phyloP scores from a whole-genome alignment of 2,888 invertebrate genomes.

The Ypsolopha sequella region DNA sequence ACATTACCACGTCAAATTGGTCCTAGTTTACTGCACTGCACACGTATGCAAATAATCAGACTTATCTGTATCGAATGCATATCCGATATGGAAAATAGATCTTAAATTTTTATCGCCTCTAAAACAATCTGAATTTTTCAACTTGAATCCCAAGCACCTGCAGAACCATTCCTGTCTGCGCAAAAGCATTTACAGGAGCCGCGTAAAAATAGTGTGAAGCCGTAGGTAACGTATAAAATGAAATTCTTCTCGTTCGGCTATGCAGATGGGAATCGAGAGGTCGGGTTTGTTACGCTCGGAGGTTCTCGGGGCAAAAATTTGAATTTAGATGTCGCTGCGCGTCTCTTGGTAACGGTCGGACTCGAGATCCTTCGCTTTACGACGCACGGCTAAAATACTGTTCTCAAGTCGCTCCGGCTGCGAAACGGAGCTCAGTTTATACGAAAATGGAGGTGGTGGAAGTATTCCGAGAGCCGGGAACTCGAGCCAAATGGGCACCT shows the following conservation, averaged over 20 bases:
- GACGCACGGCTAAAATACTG: conserved; percentile 57
- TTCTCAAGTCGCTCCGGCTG: conserved; percentile 41
- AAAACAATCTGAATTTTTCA: conserved; percentile 1
- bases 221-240: conserved; percentile 39
- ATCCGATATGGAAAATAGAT: neutral
- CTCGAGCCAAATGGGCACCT: conserved; percentile 58
- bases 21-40: neutral
- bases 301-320: conserved; percentile 50
- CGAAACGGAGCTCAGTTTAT: conserved; percentile 55
- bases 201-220: conserved; percentile 33
- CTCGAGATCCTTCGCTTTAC: conserved; percentile 52
- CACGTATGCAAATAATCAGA: neutral
- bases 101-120: neutral
- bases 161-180: conserved; percentile 8
- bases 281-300: conserved; percentile 1
- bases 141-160: conserved; percentile 10
- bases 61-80: neutral
- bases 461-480: conserved; percentile 35
- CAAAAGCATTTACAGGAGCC: conserved; percentile 23
- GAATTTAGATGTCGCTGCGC: conserved; percentile 56
- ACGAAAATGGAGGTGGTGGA: conserved; percentile 46
- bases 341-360: conserved; percentile 41
- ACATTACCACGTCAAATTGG: neutral
- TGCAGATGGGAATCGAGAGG: conserved; percentile 43
- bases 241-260: conserved; percentile 46